Base-by-base conservation (phyloP, 2,888 invertebrate species). In the Melipona bicolor region DNA sequence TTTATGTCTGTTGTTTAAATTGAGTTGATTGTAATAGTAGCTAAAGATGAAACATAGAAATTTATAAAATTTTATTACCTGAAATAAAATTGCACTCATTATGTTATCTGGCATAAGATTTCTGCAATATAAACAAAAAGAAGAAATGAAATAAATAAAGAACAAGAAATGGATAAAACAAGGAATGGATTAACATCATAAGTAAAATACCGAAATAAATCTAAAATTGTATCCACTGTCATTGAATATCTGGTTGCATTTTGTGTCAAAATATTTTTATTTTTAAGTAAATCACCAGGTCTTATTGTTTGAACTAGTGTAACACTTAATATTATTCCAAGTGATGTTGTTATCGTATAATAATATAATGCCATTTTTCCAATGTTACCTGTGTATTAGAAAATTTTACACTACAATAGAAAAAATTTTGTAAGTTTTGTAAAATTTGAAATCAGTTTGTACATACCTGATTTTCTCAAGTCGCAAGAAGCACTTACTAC, bases 91-190 rank as follows among this genome's bases (percentile, higher is more conserved):
- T 32, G 98, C 97, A 93, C 97, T 97, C 59, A 98, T 96, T 86
- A 99, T 96, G 95, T 99, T 98, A 90, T 98, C 98, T 59, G 98
- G 98, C 93, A 98, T 97, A 94, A 99, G 96, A 94, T 98, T 98
- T 72, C 94, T 94, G 87, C 27, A 90, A 90, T 61, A 79, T 73
- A 69, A 77, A 81, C 79, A 59, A 70, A 54, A 49, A 43, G 36
- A 36, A 36, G 36, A 36, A 36, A 36, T 36, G 36, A 61, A 17
- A 49, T 71, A 9, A 50, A 15, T 65, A 36, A 17, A 21, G 9
- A 43, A 17, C 13, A 19, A n/a, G 2, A 43, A 67, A n/a, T 24
- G 13, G 2, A 43, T 49, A 32, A 36, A 43, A 17, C 13, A 19
- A n/a, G 2, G 32, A 67, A n/a, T 24, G 13, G 4, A 43, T 49